These are phyloP conservation scores for Halcyon badia DNA, from an alignment of 2,797 vertebrate genomes.

Conservation along the genomic window DNA sequence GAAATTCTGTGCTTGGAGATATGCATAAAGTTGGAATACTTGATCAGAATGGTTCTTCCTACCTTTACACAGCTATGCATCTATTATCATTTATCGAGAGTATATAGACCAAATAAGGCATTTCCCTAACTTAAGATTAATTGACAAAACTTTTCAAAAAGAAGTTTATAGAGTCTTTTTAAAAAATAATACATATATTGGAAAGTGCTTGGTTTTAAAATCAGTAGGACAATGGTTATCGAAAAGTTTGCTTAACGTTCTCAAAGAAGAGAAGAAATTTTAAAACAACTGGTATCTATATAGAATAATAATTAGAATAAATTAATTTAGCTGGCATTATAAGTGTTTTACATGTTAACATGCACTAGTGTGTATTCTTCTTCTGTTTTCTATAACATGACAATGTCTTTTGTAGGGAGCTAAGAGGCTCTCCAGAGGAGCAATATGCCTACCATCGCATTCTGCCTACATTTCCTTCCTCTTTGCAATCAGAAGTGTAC, in stretches of 20 bases:
- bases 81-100: neutral
- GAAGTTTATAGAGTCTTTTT: neutral
- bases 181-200: neutral
- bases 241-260: neutral
- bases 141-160: neutral
- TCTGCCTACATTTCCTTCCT: neutral
- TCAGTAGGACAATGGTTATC: neutral
- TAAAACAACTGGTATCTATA: neutral
- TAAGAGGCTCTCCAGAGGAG: neutral
- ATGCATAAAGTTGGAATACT: neutral
- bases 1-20: neutral
- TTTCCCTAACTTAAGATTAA: neutral
- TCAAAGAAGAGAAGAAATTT: neutral
- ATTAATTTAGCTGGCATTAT: neutral
- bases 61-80: neutral
- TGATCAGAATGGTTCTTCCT: neutral
- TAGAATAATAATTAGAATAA: neutral
- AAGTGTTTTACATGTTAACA: neutral
- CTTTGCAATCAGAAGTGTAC: neutral
- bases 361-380: neutral
- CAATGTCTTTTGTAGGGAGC: neutral
- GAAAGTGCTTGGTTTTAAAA: neutral
- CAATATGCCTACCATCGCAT: neutral
- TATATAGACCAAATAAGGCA: neutral
- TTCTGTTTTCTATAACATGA: neutral